A percentile compares a stretch with the other conserved stretches of the same genome.
phyloP scores from a whole-genome alignment of 2,888 invertebrate genomes.

The Ctena decussata region DNA sequence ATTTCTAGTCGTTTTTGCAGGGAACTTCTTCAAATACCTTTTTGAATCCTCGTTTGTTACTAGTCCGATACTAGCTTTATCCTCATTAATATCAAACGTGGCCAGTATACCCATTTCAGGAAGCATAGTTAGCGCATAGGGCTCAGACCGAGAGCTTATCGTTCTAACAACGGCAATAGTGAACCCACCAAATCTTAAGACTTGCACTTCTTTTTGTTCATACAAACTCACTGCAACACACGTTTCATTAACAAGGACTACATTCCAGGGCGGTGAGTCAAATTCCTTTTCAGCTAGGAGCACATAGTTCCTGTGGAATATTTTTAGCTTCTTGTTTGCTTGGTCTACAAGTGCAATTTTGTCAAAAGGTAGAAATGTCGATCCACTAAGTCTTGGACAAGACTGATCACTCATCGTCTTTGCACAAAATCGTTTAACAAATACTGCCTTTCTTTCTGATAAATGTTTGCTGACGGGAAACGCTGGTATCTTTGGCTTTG shows the following conservation, averaged over 20 bases:
- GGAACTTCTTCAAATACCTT: background rate
- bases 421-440: background rate
- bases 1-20: background rate
- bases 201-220: background rate
- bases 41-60: background rate
- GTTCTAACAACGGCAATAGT: background rate
- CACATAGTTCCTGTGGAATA: background rate
- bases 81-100: background rate
- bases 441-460: background rate
- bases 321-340: background rate
- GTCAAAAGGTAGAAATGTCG: background rate
- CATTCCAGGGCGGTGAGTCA: background rate
- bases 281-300: conserved; percentile 2
- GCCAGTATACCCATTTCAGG: background rate
- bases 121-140: background rate
- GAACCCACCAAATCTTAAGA: background rate
- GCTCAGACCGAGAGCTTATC: background rate
- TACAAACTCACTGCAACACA: background rate
- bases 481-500: background rate
- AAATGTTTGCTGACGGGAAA: background rate
- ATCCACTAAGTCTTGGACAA: background rate
- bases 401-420: background rate
- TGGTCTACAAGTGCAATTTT: background rate
- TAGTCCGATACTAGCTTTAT: background rate
- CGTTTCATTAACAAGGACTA: background rate